These are phyloP conservation scores for Prunella fulvescens DNA, from an alignment of 2,113 vertebrate genomes.

Conservation along the genomic window DNA sequence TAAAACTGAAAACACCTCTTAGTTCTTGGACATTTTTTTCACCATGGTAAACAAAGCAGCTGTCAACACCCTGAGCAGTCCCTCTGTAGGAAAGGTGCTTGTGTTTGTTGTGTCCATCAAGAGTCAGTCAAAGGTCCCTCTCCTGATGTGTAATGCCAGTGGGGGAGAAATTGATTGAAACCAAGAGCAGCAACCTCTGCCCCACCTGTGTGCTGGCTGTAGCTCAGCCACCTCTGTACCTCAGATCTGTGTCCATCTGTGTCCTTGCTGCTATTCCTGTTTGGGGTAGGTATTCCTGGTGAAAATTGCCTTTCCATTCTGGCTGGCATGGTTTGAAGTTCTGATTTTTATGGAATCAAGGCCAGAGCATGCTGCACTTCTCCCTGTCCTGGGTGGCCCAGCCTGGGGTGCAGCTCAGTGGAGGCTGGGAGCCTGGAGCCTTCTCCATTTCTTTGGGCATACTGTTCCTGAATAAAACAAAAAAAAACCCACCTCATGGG, in stretches of 20 bases:
- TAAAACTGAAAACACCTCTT: not conserved
- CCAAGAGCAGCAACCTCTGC: not conserved
- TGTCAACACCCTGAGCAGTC: not conserved
- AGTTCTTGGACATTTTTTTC: not conserved
- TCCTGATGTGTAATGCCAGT: not conserved
- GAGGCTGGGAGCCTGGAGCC: not conserved
- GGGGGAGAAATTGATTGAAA: not conserved
- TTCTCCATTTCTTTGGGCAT: not conserved
- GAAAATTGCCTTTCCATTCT: not conserved
- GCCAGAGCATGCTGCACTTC: not conserved
- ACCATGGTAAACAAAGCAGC: not conserved
- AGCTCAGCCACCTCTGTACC: not conserved
- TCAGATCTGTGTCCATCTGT: not conserved
- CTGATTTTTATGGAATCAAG: not conserved
- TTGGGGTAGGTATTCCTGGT: not conserved
- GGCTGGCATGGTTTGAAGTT: not conserved
- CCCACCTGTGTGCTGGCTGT: not conserved
- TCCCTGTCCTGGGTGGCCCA: too few relatives aligned
- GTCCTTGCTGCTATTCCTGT: not conserved
- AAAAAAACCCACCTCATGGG: not conserved
- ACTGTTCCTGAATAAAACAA: not conserved
- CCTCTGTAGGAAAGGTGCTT: not conserved
- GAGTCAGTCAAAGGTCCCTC: not conserved
- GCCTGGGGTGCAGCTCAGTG: not conserved
- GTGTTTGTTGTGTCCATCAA: not conserved